These are phyloP conservation scores for Aradophagus sp. DNA, from an alignment of 1,140 invertebrate genomes.

Conservation along the genomic window DNA sequence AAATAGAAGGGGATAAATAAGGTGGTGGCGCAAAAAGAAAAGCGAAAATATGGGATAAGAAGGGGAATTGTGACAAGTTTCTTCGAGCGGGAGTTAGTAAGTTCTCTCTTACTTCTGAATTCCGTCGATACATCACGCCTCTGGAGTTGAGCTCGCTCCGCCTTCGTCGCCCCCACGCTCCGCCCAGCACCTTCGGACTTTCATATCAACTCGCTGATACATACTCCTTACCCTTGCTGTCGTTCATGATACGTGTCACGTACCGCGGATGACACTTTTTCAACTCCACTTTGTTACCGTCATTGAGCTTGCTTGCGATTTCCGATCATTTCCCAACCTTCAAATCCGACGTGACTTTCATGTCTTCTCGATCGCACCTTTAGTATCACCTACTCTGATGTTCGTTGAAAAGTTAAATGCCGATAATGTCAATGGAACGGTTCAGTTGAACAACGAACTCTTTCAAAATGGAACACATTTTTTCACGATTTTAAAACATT, in stretches of 20 bases:
- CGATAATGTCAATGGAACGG: no score
- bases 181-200: constrained; percentile 64
- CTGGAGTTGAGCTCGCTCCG: constrained; percentile 67
- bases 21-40: constrained; percentile 48
- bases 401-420: no score
- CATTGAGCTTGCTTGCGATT: not conserved
- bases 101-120: constrained; percentile 67
- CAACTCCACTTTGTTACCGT: constrained; percentile 4
- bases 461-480: no score
- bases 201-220: constrained; percentile 52
- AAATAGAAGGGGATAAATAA: constrained; percentile 45
- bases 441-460: no score
- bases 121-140: constrained; percentile 72
- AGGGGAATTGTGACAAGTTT: constrained; percentile 59
- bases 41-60: constrained; percentile 43
- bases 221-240: constrained; percentile 43
- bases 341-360: not conserved
- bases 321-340: not conserved
- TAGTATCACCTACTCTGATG: no score
- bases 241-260: constrained; percentile 27
- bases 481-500: no score
- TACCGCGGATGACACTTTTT: constrained; percentile 24
- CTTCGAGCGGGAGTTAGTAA: constrained; percentile 58
- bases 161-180: constrained; percentile 68
- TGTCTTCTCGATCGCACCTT: no score